These are phyloP conservation scores for Heteractis magnifica DNA, from an alignment of 92 coral and sea anemone genomes.

Conservation along the genomic window DNA sequence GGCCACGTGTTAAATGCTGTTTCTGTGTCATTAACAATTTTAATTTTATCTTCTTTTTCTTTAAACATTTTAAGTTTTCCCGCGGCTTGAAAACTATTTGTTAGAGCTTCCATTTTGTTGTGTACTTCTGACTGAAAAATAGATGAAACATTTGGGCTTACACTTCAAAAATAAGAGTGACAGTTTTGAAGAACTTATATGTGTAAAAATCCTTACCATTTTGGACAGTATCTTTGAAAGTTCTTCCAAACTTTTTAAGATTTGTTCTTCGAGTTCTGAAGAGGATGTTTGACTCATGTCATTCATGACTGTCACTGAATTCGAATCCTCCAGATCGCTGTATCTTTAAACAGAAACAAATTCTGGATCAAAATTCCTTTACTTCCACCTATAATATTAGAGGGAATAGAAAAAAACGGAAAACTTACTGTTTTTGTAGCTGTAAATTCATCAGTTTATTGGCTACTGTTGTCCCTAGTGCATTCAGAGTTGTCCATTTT, in stretches of 20 bases:
- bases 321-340: conserved; percentile 42
- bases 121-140: conserved; percentile 60
- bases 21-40: conserved; percentile 16
- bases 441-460: conserved; percentile 82
- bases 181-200: background rate
- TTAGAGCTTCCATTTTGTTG: conserved; percentile 68
- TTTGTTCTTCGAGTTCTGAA: conserved; percentile 59
- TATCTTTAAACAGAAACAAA: conserved; percentile 13
- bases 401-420: background rate
- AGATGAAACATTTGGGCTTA: background rate
- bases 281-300: conserved; percentile 46
- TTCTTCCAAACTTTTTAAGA: conserved; percentile 68
- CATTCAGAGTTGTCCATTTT: conserved; percentile 76
- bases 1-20: conserved; percentile 78
- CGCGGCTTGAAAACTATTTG: conserved; percentile 70
- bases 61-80: conserved; percentile 61
- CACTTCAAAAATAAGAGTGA: background rate
- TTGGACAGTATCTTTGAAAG: conserved; percentile 60
- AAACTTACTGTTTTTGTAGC: conserved; percentile 83
- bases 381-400: background rate
- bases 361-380: background rate
- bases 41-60: conserved; percentile 12
- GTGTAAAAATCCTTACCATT: conserved; percentile 16
- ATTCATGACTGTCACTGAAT: conserved; percentile 35
- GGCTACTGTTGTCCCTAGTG: conserved; percentile 68